These are phyloP conservation scores for Cardiocondyla obscurior DNA, from an alignment of 1,140 invertebrate species.

Conservation along the genomic window DNA sequence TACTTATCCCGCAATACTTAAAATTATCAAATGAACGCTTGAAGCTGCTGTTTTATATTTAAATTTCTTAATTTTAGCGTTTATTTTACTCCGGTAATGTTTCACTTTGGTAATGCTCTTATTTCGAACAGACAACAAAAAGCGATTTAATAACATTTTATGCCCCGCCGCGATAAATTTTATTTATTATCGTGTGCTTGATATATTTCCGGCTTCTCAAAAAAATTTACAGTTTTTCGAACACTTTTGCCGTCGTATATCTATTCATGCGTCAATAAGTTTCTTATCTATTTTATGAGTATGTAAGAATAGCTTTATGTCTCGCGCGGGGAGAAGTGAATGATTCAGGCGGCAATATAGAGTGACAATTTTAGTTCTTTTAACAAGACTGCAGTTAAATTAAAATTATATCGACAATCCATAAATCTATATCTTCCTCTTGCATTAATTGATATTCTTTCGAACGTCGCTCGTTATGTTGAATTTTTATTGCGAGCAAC, in stretches of 20 bases:
- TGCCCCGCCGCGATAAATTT: neutral
- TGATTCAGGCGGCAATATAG: conserved; percentile 28
- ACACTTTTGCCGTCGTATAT: conserved; percentile 25
- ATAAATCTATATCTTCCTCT: neutral
- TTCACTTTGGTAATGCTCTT: too few species aligned
- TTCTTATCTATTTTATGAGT: conserved; percentile 69
- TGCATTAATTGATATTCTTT: neutral
- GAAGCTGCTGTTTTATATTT: neutral
- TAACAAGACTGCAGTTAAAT: neutral
- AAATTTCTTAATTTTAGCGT: neutral
- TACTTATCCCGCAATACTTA: neutral
- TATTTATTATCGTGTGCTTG: conserved; percentile 6
- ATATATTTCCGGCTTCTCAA: neutral
- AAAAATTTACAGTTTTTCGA: conserved; percentile 28
- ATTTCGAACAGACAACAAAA: neutral
- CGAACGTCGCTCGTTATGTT: neutral
- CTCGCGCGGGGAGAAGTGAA: conserved; percentile 27
- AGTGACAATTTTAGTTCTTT: conserved; percentile 22
- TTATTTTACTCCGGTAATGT: neutral
- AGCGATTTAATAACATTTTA: neutral
- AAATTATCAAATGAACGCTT: neutral
- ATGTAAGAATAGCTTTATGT: conserved; percentile 69
- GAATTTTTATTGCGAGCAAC: neutral
- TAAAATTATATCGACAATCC: neutral
- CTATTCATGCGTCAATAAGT: conserved; percentile 69